Evolutionary conservation across 2,797 vertebrate genomes (phyloP).

Genomic region (Channa striata): DNA sequence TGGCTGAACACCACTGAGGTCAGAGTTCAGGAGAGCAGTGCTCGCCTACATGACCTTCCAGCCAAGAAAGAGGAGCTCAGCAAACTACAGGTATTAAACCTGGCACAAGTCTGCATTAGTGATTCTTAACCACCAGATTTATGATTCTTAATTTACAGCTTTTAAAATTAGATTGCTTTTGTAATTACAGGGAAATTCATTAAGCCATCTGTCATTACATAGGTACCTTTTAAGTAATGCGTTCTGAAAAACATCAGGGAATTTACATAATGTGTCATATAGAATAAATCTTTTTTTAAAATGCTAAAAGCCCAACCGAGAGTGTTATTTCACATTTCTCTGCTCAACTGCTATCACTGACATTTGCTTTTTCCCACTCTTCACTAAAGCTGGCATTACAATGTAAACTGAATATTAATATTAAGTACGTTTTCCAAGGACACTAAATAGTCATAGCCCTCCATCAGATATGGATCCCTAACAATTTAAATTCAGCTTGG

Average conservation of each 20-base stretch:
- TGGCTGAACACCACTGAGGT: constrained; percentile 92
- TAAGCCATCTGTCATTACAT: constrained; percentile 15
- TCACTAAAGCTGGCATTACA: constrained; percentile 48
- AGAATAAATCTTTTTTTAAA: constrained; percentile 37
- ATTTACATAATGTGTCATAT: constrained; percentile 15
- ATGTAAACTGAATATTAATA: constrained; percentile 67
- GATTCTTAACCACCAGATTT: not conserved
- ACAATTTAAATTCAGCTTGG: constrained; percentile 74
- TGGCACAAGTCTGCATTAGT: not conserved
- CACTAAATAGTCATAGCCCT: constrained; percentile 63
- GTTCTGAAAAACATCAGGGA: constrained; percentile 11
- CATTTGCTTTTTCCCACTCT: constrained; percentile 47
- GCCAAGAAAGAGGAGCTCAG: constrained; percentile 93
- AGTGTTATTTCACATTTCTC: constrained; percentile 28
- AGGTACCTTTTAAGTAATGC: constrained; percentile 9
- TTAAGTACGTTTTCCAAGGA: constrained; percentile 60
- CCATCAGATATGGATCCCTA: constrained; percentile 74
- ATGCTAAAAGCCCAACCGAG: constrained; percentile 29
- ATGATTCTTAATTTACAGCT: not conserved
- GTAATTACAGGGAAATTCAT: constrained; percentile 21
- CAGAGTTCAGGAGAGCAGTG: constrained; percentile 89
- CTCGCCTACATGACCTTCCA: constrained; percentile 91
- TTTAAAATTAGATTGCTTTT: constrained; percentile 20
- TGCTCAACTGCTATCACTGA: constrained; percentile 28
- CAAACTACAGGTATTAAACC: constrained; percentile 90